Conservation (phyloP, 2,113 vertebrate species). For the Heliornis fulica region DNA sequence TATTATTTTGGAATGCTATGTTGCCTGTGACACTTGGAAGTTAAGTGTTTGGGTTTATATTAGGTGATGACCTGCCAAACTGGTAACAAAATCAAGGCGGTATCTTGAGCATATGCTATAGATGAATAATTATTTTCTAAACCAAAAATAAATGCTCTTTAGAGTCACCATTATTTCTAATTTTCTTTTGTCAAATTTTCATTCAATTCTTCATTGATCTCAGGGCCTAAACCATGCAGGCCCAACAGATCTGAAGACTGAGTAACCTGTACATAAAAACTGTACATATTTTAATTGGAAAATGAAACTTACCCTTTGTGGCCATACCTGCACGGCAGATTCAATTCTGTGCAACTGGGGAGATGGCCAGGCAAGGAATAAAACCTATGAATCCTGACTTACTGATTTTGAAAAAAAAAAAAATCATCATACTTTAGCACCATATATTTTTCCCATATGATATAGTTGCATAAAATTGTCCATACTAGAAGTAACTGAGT, state of each 20-base stretch:
- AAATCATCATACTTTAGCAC: not conserved
- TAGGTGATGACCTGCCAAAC: not conserved
- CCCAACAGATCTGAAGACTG: not conserved
- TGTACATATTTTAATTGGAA: not conserved
- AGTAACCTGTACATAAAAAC: not conserved
- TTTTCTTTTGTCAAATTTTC: not conserved
- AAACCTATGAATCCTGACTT: not conserved
- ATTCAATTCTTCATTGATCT: not conserved
- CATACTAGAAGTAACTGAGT: not conserved
- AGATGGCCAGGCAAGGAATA: not conserved
- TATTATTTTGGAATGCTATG: not conserved
- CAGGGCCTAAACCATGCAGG: not conserved
- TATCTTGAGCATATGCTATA: not conserved
- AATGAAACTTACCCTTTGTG: not conserved
- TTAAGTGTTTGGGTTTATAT: not conserved
- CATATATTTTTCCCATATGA: not conserved
- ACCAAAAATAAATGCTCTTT: not conserved
- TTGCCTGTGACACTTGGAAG: not conserved
- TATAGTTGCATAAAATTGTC: not conserved
- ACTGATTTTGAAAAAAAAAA: not conserved
- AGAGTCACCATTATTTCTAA: not conserved
- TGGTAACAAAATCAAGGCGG: not conserved
- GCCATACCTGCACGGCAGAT: not conserved
- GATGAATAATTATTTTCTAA: not conserved
- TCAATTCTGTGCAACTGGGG: not conserved